A percentile compares a stretch with the other conserved stretches of the same genome.
Conservation (phyloP, 2,888 invertebrate genomes). For the Parelbella ahira region DNA sequence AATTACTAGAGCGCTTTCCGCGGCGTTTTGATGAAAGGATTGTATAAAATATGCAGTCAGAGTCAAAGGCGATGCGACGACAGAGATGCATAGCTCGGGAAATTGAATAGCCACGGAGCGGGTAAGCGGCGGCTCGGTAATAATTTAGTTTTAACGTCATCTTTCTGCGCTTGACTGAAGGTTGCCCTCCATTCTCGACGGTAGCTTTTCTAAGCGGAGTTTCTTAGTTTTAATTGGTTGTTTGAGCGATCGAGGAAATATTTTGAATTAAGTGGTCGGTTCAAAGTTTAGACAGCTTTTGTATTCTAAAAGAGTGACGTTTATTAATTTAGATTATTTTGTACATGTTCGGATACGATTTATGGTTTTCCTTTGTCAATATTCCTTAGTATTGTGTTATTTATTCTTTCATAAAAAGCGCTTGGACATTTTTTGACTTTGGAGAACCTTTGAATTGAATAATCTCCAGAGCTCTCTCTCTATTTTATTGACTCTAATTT, state of each 20-base stretch:
- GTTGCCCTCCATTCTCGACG: conserved; percentile 27
- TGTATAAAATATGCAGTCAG: conserved; percentile 72
- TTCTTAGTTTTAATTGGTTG: conserved; percentile 25
- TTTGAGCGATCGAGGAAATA: conserved; percentile 33
- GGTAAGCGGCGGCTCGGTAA: conserved; percentile 56
- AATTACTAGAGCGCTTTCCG: conserved; percentile 67
- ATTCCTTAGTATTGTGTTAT: no score
- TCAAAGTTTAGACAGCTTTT: no score
- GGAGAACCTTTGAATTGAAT: no score
- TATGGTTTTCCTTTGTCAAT: no score
- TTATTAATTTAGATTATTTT: no score
- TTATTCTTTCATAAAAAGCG: no score
- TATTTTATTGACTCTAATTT: no score
- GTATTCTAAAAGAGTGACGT: neutral
- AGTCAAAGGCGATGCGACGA: conserved; percentile 65
- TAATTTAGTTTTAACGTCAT: conserved; percentile 65
- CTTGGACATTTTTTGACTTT: no score
- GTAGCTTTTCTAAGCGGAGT: conserved; percentile 28
- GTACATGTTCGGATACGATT: no score
- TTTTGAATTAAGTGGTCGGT: conserved; percentile 30
- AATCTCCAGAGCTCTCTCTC: no score
- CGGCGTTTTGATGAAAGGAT: conserved; percentile 76
- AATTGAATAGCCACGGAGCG: conserved; percentile 64
- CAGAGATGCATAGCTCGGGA: conserved; percentile 69
- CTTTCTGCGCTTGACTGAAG: conserved; percentile 27